These are phyloP conservation scores for Drosophila multiciliata DNA, from an alignment of 2,888 invertebrate species.

Conservation along the genomic window DNA sequence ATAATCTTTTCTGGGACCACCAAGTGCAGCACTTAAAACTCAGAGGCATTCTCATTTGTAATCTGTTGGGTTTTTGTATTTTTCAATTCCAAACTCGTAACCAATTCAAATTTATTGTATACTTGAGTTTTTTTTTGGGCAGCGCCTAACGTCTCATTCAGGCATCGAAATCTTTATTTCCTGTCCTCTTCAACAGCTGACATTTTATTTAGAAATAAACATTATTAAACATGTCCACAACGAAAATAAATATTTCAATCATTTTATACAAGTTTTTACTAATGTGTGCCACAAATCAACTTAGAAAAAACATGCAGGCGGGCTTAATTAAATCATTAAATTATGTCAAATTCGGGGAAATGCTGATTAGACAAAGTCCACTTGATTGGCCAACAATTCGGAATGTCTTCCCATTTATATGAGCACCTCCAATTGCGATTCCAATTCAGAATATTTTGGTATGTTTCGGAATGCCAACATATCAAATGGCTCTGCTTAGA, in stretches of 20 bases:
- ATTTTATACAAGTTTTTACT: conserved; percentile 34
- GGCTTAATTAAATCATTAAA: conserved; percentile 46
- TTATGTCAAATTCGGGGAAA: conserved; percentile 27
- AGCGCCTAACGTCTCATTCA: conserved; percentile 38
- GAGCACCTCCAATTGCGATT: conserved; percentile 1
- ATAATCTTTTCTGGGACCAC: conserved; percentile 13
- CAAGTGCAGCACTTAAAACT: conserved; percentile 67
- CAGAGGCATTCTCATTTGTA: conserved; percentile 59
- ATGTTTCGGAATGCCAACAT: conserved; percentile 60
- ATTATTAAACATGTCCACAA: conserved; percentile 23
- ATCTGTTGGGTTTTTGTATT: conserved; percentile 48
- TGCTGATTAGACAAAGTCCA: conserved; percentile 35
- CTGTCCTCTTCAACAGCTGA: conserved; percentile 38
- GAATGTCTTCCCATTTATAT: conserved; percentile 2
- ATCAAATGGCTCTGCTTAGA: conserved; percentile 67
- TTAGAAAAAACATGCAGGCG: conserved; percentile 22
- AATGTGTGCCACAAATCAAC: conserved; percentile 63
- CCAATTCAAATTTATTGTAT: conserved; percentile 61
- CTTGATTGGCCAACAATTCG: conserved; percentile 4
- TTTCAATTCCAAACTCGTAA: conserved; percentile 70
- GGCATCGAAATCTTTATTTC: conserved; percentile 21
- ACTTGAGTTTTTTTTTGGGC: conserved; percentile 59
- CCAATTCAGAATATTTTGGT: conserved; percentile 6
- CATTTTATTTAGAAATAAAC: conserved; percentile 22
- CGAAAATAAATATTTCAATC: conserved; percentile 27